phyloP scores from a whole-genome alignment of 2,113 vertebrate genomes.

The Corythoichthys haematopterus region DNA sequence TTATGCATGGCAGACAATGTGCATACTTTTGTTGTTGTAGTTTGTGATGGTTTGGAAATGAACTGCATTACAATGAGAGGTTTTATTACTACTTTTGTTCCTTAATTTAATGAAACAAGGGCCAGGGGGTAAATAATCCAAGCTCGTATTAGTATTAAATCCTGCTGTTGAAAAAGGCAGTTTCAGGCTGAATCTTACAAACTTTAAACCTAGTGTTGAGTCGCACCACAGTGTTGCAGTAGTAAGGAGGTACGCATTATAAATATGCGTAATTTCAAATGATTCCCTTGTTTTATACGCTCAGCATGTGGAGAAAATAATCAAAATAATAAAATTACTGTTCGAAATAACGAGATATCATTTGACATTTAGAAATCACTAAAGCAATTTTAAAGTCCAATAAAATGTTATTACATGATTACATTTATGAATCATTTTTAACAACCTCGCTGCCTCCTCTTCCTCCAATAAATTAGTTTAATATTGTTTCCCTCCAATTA shows the following conservation, averaged over 20 bases:
- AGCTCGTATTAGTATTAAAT: neutral
- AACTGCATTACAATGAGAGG: no score
- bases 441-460: neutral
- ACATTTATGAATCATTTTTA: neutral
- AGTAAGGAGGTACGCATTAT: neutral
- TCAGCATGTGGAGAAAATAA: neutral
- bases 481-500: neutral
- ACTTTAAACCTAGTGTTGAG: neutral
- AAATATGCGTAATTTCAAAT: constrained; percentile 20
- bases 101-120: neutral
- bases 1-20: no score
- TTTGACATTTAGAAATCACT: constrained; percentile 21
- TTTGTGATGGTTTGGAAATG: no score
- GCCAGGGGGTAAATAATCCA: neutral
- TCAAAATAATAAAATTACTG: constrained; percentile 20
- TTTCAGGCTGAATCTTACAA: neutral
- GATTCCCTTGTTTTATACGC: constrained; percentile 4
- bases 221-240: neutral
- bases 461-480: neutral
- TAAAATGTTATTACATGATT: no score
- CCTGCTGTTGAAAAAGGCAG: neutral
- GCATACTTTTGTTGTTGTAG: no score
- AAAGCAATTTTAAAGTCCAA: constrained; percentile 10
- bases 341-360: constrained; percentile 21
- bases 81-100: no score